A percentile compares a stretch with the other conserved stretches of the same genome.
phyloP scores from a whole-genome alignment of 2,113 vertebrate species.

The Phocoena phocoena region DNA sequence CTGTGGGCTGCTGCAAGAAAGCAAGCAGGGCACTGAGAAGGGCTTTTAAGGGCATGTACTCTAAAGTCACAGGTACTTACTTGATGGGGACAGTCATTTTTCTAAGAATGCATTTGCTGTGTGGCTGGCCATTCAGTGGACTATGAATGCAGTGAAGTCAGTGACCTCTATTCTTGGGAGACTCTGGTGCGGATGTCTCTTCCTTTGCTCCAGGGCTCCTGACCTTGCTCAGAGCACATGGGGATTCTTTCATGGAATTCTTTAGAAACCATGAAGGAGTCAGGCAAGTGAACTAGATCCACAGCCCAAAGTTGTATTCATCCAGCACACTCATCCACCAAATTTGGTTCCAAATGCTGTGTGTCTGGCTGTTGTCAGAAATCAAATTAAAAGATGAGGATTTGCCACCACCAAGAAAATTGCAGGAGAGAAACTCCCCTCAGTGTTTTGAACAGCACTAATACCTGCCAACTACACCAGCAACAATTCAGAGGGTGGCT shows the following conservation, averaged over 20 bases:
- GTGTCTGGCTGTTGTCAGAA: not conserved
- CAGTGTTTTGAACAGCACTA: not conserved
- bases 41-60: not conserved
- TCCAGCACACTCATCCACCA: not conserved
- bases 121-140: not conserved
- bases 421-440: not conserved
- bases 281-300: not conserved
- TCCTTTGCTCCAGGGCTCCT: not conserved
- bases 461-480: not conserved
- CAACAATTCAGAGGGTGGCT: not conserved
- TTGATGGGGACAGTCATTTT: not conserved
- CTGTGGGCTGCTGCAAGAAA: not conserved
- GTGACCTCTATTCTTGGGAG: not conserved
- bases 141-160: not conserved
- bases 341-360: not conserved
- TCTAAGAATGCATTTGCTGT: not conserved
- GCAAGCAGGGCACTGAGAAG: not conserved
- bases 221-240: not conserved
- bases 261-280: not conserved
- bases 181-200: not conserved
- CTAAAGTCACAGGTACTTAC: not conserved
- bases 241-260: not conserved
- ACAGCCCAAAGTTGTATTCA: not conserved
- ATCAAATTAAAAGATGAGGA: not conserved
- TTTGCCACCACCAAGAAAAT: not conserved